Percentiles rank a stretch among this genome's conserved stretches.
These are phyloP conservation scores for Paraescarpia echinospica DNA, from an alignment of 1,140 invertebrate species.

Conservation along the genomic window DNA sequence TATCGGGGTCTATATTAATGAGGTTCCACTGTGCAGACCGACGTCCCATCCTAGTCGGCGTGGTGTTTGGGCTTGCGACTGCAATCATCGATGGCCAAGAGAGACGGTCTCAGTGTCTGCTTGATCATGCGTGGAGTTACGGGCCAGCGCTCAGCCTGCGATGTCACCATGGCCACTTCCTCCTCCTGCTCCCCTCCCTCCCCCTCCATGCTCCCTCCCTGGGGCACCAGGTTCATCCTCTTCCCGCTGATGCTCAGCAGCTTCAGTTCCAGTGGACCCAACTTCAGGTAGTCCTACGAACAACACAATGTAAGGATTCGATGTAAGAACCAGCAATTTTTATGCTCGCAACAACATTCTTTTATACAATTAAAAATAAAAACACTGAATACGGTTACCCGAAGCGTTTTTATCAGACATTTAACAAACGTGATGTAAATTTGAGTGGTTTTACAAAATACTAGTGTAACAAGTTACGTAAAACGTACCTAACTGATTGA, in stretches of 20 bases:
- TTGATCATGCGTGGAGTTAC: neutral
- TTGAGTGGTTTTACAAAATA: too few relatives aligned
- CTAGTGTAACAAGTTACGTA: too few relatives aligned
- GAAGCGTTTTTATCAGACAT: too few relatives aligned
- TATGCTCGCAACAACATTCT: too few relatives aligned
- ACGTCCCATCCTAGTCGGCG: neutral
- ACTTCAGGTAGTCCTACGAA: constrained; percentile 47
- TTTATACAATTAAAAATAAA: too few relatives aligned
- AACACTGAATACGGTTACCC: too few relatives aligned
- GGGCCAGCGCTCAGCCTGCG: neutral
- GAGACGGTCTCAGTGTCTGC: neutral
- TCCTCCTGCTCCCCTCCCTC: neutral
- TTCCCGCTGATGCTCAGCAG: constrained; percentile 35
- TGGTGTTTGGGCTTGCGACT: neutral
- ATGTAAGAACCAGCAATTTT: too few relatives aligned
- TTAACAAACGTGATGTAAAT: too few relatives aligned
- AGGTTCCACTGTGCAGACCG: too few relatives aligned
- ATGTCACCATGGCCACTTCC: neutral
- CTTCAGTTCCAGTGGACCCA: constrained; percentile 53
- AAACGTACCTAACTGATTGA: too few relatives aligned
- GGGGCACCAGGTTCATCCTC: neutral
- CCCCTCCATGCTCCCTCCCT: neutral
- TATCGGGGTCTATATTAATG: too few relatives aligned
- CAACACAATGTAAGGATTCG: neutral
- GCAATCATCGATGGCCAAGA: neutral